Conservation (phyloP, 2,797 vertebrate genomes). For the Platyrinchus mystaceus region DNA sequence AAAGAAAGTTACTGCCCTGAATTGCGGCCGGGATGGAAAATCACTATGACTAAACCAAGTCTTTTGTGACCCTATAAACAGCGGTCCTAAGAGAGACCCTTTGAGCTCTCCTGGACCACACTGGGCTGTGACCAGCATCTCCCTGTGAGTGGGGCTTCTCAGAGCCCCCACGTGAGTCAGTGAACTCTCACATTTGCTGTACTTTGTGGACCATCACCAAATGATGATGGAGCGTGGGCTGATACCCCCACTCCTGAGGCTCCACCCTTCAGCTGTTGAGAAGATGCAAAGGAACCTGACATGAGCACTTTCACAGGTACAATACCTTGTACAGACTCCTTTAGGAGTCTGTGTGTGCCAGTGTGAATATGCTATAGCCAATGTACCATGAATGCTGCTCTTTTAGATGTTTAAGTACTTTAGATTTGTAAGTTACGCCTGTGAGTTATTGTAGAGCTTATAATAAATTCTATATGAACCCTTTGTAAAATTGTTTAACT, state of each 20-base stretch:
- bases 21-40: no score
- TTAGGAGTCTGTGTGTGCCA: neutral
- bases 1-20: no score
- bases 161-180: neutral
- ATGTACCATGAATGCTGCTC: neutral
- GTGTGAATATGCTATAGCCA: neutral
- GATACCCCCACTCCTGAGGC: neutral
- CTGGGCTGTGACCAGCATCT: neutral
- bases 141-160: neutral
- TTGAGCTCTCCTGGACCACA: neutral
- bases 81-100: neutral
- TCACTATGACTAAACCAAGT: neutral
- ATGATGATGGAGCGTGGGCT: neutral
- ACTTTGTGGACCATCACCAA: neutral
- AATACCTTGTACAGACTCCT: neutral
- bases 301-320: neutral
- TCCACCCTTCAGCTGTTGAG: neutral
- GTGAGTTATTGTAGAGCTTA: neutral
- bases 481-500: neutral
- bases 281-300: neutral
- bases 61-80: neutral
- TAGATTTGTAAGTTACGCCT: neutral
- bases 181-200: accelerated
- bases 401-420: neutral
- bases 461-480: neutral